Percentiles rank a stretch among this genome's conserved stretches.
Evolutionary conservation across 2,888 invertebrate genomes (phyloP).

Genomic region (Drosophila subquinaria): DNA sequence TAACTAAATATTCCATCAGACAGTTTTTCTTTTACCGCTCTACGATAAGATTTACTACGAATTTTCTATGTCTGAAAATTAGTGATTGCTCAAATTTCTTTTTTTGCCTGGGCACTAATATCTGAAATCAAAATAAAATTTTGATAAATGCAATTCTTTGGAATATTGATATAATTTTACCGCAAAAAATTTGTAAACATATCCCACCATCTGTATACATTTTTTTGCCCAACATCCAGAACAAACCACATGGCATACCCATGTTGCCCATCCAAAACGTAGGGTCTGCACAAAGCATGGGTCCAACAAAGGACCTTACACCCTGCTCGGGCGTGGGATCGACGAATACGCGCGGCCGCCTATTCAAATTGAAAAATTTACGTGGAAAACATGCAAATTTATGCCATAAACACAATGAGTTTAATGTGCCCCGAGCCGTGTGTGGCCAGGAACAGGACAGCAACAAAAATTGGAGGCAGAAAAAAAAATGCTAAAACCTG

Average conservation of each 20-base stretch:
- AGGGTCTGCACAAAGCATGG: constrained; percentile 12
- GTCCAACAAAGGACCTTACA: constrained; percentile 22
- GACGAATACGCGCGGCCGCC: constrained; percentile 49
- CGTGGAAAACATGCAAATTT: constrained; percentile 81
- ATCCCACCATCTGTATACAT: background rate
- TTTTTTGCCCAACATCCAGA: background rate
- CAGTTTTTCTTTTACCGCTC: too few species aligned
- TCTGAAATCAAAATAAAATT: background rate
- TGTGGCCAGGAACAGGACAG: constrained; percentile 37
- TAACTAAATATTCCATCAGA: too few species aligned
- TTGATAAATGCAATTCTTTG: background rate
- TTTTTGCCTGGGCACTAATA: too few species aligned
- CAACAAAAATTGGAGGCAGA: constrained; percentile 5
- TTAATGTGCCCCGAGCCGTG: constrained; percentile 68
- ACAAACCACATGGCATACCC: background rate
- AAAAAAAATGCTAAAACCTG: constrained; percentile 36
- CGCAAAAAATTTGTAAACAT: background rate
- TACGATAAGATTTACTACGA: too few species aligned
- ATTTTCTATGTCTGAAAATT: too few species aligned
- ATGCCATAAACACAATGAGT: constrained; percentile 83
- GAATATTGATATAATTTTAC: background rate
- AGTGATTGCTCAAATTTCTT: too few species aligned
- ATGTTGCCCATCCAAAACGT: constrained; percentile 3
- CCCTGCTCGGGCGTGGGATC: constrained; percentile 15
- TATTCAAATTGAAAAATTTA: constrained; percentile 82